phyloP scores from a whole-genome alignment of 1,140 invertebrate genomes.

The Diabrotica virgifera region DNA sequence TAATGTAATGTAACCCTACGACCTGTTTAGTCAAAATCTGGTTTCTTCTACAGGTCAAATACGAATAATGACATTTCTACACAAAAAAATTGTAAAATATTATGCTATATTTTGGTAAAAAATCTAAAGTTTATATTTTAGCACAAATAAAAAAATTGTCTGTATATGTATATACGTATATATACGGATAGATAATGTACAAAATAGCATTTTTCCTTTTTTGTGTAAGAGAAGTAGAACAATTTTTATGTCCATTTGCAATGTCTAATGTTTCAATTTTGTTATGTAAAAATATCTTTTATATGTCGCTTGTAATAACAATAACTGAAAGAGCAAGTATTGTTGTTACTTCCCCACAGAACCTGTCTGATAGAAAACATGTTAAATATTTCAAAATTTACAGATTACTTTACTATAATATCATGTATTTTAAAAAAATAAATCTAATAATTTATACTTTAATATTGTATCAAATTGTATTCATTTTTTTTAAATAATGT shows the following conservation, averaged over 20 bases:
- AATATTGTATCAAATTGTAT: too few species aligned
- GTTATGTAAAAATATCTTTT: conserved; percentile 13
- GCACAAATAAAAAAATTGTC: conserved; percentile 36
- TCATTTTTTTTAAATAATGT: too few species aligned
- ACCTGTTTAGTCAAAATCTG: conserved; percentile 29
- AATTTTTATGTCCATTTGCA: conserved; percentile 33
- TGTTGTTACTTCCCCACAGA: conserved; percentile 19
- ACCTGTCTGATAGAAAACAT: too few species aligned
- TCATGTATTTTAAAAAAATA: not conserved
- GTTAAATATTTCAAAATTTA: too few species aligned
- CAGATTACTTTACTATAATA: too few species aligned
- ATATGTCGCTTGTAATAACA: conserved; percentile 9
- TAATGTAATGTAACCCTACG: conserved; percentile 32
- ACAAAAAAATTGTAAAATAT: conserved; percentile 39
- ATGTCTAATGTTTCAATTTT: conserved; percentile 12
- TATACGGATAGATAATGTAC: conserved; percentile 37
- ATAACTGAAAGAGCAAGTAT: conserved; percentile 8
- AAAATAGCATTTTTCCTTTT: conserved; percentile 39
- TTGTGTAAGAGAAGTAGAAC: conserved; percentile 34
- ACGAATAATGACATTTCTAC: conserved; percentile 36
- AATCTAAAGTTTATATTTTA: conserved; percentile 44
- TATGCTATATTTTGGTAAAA: conserved; percentile 44
- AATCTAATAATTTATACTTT: too few species aligned
- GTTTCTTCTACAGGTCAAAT: conserved; percentile 38
- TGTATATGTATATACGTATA: conserved; percentile 8